phyloP scores from a whole-genome alignment of 23 tunicate species.

The Halocynthia aurantium region DNA sequence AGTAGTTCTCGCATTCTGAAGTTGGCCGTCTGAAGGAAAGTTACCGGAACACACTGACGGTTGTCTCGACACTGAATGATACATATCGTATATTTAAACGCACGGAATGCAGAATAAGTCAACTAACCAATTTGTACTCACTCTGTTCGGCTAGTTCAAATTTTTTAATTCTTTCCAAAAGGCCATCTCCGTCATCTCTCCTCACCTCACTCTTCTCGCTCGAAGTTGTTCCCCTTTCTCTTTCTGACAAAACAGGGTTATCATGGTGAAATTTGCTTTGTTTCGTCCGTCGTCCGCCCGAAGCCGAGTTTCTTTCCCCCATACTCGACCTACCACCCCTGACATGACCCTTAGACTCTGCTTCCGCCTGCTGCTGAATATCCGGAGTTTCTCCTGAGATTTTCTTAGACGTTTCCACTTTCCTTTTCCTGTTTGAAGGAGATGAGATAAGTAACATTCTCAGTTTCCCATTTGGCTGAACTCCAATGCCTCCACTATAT shows the following conservation, averaged over 20 bases:
- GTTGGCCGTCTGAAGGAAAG: no score
- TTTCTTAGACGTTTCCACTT: no score
- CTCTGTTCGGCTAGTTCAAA: no score
- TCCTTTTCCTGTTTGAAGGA: no score
- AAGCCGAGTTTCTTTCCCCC: background rate
- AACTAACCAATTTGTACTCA: no score
- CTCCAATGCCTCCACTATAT: background rate
- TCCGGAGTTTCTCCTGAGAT: background rate
- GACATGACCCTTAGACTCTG: background rate
- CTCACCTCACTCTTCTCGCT: slow-evolving; percentile 1
- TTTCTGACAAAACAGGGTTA: slow-evolving; percentile 2
- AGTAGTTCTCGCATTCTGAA: no score
- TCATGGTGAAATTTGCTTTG: background rate
- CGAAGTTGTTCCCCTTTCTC: slow-evolving; percentile 16
- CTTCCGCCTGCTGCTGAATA: background rate
- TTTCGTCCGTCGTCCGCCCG: background rate
- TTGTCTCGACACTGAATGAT: no score
- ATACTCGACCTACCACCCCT: background rate
- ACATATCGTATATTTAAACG: no score
- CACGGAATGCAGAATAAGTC: no score
- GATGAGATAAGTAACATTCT: background rate
- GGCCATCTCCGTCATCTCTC: background rate
- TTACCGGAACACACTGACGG: no score
- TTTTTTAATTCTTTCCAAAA: no score
- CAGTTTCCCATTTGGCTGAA: background rate